A percentile compares a stretch with the other conserved stretches of the same genome.
Evolutionary conservation across 2,113 vertebrate genomes (phyloP).

Genomic region (Tor tambroides): DNA sequence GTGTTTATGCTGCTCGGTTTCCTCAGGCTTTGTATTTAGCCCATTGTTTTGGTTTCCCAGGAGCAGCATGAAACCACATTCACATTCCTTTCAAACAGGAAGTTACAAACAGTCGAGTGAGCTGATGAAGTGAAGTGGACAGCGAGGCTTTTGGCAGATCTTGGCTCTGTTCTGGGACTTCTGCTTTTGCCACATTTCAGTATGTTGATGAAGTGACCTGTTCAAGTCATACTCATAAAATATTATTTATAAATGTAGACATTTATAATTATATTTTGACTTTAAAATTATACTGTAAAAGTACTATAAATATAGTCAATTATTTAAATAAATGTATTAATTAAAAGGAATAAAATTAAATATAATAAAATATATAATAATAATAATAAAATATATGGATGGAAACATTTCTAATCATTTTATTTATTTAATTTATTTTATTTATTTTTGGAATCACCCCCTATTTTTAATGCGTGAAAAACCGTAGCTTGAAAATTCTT

Average conservation of each 20-base stretch:
- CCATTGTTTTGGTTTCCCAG: background rate
- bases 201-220: too few relatives aligned
- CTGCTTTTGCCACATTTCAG: background rate
- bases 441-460: background rate
- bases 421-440: background rate
- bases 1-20: background rate
- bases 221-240: background rate
- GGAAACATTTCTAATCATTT: background rate
- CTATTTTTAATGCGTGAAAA: background rate
- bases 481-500: too few relatives aligned
- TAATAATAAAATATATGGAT: too few relatives aligned
- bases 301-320: background rate
- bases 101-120: background rate
- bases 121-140: background rate
- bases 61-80: background rate
- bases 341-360: too few relatives aligned
- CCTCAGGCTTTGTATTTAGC: background rate
- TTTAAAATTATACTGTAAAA: background rate
- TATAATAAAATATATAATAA: too few relatives aligned
- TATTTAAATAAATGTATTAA: background rate
- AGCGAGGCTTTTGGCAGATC: background rate
- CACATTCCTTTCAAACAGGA: background rate
- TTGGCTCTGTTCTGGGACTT: background rate
- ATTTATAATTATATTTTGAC: background rate
- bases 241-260: background rate